Conservation (phyloP, 1,140 invertebrate species). For the Diorhabda sublineata region DNA sequence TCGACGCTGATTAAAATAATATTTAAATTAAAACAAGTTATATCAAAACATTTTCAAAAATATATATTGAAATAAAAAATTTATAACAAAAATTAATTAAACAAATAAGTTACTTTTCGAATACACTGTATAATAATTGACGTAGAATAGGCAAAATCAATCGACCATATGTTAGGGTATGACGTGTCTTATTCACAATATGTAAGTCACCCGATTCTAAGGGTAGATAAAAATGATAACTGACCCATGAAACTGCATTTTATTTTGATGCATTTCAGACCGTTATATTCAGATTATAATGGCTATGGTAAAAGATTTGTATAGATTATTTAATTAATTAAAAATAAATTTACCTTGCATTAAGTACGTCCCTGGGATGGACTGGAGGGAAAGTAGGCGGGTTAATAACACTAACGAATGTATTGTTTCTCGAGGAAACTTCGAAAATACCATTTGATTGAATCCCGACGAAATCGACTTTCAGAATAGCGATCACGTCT, state of each 20-base stretch:
- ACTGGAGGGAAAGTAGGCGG: conserved; percentile 29
- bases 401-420: conserved; percentile 4
- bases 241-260: background rate
- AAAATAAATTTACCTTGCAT: conserved; percentile 32
- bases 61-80: too few species aligned
- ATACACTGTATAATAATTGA: background rate
- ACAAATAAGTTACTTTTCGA: background rate
- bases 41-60: too few species aligned
- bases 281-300: background rate
- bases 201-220: background rate
- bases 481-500: conserved; percentile 39
- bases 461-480: conserved; percentile 27
- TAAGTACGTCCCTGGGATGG: conserved; percentile 35
- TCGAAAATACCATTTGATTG: background rate
- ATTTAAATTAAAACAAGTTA: too few species aligned
- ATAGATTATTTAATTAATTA: background rate
- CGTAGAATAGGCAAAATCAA: background rate
- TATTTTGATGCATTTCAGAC: background rate
- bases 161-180: background rate
- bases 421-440: background rate
- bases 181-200: background rate
- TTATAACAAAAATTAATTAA: too few species aligned
- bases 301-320: background rate
- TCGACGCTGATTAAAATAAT: too few species aligned
- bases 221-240: background rate